These are phyloP conservation scores for Glareola pratincola DNA, from an alignment of 2,113 vertebrate species.

Conservation along the genomic window DNA sequence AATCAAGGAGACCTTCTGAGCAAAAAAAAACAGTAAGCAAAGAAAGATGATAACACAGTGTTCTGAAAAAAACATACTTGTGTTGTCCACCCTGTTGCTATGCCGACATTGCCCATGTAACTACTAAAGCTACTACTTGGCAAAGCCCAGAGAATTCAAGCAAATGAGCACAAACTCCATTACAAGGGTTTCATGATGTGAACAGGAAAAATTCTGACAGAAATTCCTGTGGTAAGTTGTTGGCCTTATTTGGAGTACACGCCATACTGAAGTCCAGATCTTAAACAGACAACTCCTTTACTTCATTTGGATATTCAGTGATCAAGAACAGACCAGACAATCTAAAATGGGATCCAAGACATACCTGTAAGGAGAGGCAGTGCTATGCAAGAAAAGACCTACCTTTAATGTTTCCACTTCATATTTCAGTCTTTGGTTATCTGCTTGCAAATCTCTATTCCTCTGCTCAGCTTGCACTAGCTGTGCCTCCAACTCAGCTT, in stretches of 20 bases:
- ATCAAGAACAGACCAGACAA: background rate
- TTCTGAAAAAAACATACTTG: background rate
- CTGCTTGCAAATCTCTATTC: slow-evolving; percentile 90
- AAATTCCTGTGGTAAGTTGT: background rate
- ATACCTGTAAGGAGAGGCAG: background rate
- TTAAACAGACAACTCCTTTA: background rate
- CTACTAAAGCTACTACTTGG: background rate
- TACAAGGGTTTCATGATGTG: background rate
- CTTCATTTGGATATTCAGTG: background rate
- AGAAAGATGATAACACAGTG: background rate
- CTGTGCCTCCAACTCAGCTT: slow-evolving; percentile 96
- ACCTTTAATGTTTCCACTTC: slow-evolving; percentile 93
- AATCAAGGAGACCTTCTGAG: background rate
- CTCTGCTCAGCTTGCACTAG: slow-evolving; percentile 92
- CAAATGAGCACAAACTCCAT: background rate
- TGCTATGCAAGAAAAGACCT: background rate
- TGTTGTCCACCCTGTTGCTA: background rate
- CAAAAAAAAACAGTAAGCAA: background rate
- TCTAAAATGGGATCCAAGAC: background rate
- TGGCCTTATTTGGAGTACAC: background rate
- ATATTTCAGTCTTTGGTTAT: slow-evolving; percentile 93
- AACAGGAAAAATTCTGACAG: background rate
- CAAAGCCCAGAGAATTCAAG: background rate
- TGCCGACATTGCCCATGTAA: background rate
- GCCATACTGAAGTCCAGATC: background rate